Evolutionary conservation across 2,797 vertebrate species (phyloP), one percentile per base, ranked within the genome.

Genomic region (Siniperca undulata): DNA sequence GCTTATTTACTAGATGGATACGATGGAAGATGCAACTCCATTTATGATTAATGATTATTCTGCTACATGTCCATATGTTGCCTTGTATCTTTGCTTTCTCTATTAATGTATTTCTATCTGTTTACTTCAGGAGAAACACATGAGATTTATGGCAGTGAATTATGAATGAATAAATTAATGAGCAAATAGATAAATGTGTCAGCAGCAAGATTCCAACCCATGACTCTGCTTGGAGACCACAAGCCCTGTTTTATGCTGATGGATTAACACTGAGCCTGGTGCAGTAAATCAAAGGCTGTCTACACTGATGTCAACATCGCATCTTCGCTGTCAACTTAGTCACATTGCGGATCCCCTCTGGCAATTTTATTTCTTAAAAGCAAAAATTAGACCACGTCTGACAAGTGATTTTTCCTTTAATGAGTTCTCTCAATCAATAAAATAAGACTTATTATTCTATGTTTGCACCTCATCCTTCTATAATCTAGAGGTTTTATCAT

Each of bases 271-370:
- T n/a, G 52, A 81, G 59, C 52, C 27, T 0, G 27, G 3, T 2
- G 80, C 74, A 55, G 71, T 89, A 85, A 90, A 92, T 84, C 85
- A 85, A 27, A 4, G 5, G 14, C 59, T 7, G 42, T 68, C 62
- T 4, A 16, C 50, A 11, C 27, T 2, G 30, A 71, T 36, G n/a
- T 74, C 55, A 84, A 56, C 73, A 52, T 34, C 70, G 16, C 68
- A 44, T 80, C 66, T 61, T 79, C 2, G 9, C 44, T 22, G 60
- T 50, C 0, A 5, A 72, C 50, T 76, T 19, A 16, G 62, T 40
- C 42, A 60, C 60, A 50, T 27, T 3, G 34, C 4, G 70, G 48
- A 36, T 79, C 34, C 30, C 44, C 16, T 55, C 17, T 4, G 12
- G 52, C 4, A 55, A 38, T 20, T 61, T 16, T 48, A 38, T 52